A percentile compares a stretch with the other conserved stretches of the same genome.
phyloP scores from a whole-genome alignment of 2,113 vertebrate species.

The Colaptes auratus region DNA sequence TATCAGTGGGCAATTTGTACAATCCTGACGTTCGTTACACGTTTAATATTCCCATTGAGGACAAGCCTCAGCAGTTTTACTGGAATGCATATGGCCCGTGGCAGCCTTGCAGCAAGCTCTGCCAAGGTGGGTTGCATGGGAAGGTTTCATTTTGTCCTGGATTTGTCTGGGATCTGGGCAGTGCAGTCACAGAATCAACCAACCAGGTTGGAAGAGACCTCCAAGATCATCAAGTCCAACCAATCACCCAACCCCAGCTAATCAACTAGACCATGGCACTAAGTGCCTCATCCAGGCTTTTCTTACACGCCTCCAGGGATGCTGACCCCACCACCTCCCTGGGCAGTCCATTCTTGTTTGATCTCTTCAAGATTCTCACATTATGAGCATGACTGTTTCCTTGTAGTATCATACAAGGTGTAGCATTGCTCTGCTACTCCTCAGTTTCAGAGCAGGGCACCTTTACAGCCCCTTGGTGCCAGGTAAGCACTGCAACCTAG shows the following conservation, averaged over 20 bases:
- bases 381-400: background rate
- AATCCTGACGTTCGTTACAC: slow-evolving; percentile 95
- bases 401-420: background rate
- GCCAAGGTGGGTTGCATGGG: slow-evolving; percentile 86
- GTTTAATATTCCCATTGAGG: slow-evolving; percentile 96
- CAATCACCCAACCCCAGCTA: too few species aligned
- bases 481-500: background rate
- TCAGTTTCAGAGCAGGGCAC: background rate
- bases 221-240: too few species aligned
- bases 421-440: background rate
- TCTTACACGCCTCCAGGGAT: too few species aligned
- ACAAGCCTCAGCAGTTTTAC: slow-evolving; percentile 91
- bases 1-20: slow-evolving; percentile 95
- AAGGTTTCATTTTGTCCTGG: background rate
- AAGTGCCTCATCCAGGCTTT: too few species aligned
- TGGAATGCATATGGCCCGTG: slow-evolving; percentile 95
- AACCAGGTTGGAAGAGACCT: too few species aligned
- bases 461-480: background rate
- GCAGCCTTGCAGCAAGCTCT: slow-evolving; percentile 93
- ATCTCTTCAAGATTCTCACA: background rate
- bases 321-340: too few species aligned
- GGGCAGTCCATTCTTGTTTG: background rate
- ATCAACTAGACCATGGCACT: too few species aligned
- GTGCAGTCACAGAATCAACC: too few species aligned
- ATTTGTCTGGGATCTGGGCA: background rate